Conservation (phyloP, 2,113 vertebrate species). For the Lophius piscatorius region DNA sequence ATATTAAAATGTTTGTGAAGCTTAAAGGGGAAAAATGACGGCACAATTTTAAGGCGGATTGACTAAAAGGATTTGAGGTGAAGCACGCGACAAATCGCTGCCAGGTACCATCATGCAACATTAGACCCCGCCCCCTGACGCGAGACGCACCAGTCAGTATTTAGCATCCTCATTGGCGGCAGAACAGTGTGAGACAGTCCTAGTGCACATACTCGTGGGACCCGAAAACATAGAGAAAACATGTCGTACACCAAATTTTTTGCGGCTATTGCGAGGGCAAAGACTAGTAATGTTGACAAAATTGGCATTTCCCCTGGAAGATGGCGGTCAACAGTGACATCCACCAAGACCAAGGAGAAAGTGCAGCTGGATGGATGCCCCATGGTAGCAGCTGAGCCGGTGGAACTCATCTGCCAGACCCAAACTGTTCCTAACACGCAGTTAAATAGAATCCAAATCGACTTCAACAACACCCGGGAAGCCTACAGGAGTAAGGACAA, state of each 20-base stretch:
- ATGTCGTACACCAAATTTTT: slow-evolving; percentile 71
- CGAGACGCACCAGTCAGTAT: no score
- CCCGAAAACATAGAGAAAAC: not conserved
- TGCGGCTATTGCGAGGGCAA: slow-evolving; percentile 25
- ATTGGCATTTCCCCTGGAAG: slow-evolving; percentile 29
- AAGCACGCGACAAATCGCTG: no score
- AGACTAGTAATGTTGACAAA: slow-evolving; percentile 20
- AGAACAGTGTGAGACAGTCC: no score
- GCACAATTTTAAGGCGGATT: no score
- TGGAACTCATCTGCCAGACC: slow-evolving; percentile 55
- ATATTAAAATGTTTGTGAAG: not conserved
- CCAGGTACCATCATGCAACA: no score
- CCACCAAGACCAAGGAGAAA: slow-evolving; percentile 49
- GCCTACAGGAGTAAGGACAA: slow-evolving; percentile 84
- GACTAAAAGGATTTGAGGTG: no score
- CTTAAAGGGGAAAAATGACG: no score
- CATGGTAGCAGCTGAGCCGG: slow-evolving; percentile 52
- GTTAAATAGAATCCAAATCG: slow-evolving; percentile 46
- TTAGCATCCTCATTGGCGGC: no score
- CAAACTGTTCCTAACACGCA: not conserved
- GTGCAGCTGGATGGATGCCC: slow-evolving; percentile 23
- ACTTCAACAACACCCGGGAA: slow-evolving; percentile 79
- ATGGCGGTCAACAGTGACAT: slow-evolving; percentile 55
- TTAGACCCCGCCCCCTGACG: no score
- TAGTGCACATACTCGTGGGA: no score